Base-by-base conservation (phyloP, 2,888 invertebrate species). In the Shargacucullia verbasci region DNA sequence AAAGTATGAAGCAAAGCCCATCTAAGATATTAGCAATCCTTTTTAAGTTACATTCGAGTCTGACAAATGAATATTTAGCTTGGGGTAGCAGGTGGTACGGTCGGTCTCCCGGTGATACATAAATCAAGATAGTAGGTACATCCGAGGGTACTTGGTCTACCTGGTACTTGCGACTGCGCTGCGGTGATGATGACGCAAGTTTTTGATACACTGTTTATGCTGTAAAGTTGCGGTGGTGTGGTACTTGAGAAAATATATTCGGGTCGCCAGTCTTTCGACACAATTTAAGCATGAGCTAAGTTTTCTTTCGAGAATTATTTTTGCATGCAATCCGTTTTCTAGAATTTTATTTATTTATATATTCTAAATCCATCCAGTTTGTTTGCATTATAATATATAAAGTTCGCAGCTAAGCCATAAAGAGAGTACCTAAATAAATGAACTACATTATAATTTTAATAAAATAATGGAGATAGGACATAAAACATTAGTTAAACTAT, bases 41-140 rank as follows among this genome's bases (percentile, higher is more conserved):
- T 91, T 90, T 87, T 85, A 89, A 90, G 80, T 89, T 87, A 83
- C 88, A 86, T 87, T 85, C 85, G 81, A 78, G 85, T 83, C 82
- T 90, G 90, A 91, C 90, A 91, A 91, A 91, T 91, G 91, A 91
- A 89, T 88, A 87, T 90, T 91, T 85, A 88, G 85, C 86, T 80
- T 76, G 63, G 77, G 82, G 84, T 70, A 82, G 85, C 91, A 91
- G 91, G 91, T 91, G 91, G 40, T 37, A 15, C 69, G 73, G 79
- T 67, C 73, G 80, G 79, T 76, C 83, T 81, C 85, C 52, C 69
- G 76, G 57, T 79, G 74, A 76, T 79, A 80, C 82, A 87, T 88
- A 89, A 88, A 89, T 89, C 88, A 86, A 81, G 76, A 80, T 83
- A 78, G 80, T 83, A 84, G 54, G 71, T 63, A 64, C 67, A 7